A percentile compares a stretch with the other conserved stretches of the same genome.
These are phyloP conservation scores for Periophthalmodon schlosseri DNA, from an alignment of 2,113 vertebrate species.

Conservation along the genomic window DNA sequence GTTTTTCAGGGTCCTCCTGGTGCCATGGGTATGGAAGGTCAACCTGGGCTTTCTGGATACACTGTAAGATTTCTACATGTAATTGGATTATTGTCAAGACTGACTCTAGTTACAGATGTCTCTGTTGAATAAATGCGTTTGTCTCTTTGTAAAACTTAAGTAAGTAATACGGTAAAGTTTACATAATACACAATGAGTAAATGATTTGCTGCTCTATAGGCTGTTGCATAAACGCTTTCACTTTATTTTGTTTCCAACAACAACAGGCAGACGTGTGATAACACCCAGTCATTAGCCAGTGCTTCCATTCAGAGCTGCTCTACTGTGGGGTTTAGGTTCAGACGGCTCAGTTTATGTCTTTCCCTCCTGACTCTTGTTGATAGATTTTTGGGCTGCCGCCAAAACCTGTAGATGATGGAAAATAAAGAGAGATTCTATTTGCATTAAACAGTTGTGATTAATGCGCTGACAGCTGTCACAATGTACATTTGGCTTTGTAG, in stretches of 20 bases:
- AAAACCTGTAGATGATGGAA: slow-evolving; percentile 40
- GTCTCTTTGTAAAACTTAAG: not conserved
- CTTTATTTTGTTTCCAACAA: not conserved
- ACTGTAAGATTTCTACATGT: slow-evolving; percentile 73
- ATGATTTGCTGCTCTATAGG: not conserved
- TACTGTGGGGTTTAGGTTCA: slow-evolving; percentile 25
- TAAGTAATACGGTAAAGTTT: not conserved
- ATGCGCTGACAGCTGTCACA: slow-evolving; percentile 32
- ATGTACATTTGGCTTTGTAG: slow-evolving; percentile 14
- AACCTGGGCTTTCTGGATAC: slow-evolving; percentile 89
- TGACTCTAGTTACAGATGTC: not conserved
- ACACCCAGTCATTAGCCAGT: not conserved
- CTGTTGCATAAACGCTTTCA: not conserved
- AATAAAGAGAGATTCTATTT: slow-evolving; percentile 25
- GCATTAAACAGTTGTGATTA: slow-evolving; percentile 32
- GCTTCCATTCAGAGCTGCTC: not conserved
- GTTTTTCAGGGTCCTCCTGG: slow-evolving; percentile 85
- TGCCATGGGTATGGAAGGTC: slow-evolving; percentile 86
- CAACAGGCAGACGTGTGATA: not conserved
- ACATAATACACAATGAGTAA: not conserved
- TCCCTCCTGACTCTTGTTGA: slow-evolving; percentile 34
- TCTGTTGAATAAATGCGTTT: not conserved
- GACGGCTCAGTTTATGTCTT: slow-evolving; percentile 9
- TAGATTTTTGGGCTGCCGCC: slow-evolving; percentile 37
- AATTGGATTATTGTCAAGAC: not conserved